phyloP scores from a whole-genome alignment of 2,888 invertebrate genomes.

The Folsomia candida region DNA sequence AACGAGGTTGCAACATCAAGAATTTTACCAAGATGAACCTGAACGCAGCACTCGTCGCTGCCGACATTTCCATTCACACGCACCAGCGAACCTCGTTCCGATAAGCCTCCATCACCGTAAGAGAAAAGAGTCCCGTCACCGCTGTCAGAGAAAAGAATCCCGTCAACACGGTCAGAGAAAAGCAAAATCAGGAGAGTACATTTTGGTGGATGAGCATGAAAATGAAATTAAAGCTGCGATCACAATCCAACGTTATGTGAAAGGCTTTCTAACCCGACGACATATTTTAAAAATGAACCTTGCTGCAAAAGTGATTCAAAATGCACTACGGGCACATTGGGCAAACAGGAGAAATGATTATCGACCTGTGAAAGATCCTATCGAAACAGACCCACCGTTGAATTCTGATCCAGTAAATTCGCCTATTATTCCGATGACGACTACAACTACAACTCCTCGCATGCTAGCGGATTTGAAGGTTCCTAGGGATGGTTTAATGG shows the following conservation, averaged over 20 bases:
- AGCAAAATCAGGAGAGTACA: background rate
- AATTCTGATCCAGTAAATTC: background rate
- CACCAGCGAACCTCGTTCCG: background rate
- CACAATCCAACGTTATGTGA: constrained; percentile 18
- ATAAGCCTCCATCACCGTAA: background rate
- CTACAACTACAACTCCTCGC: background rate
- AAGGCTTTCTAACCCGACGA: constrained; percentile 21
- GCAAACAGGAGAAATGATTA: background rate
- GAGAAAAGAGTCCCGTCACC: background rate
- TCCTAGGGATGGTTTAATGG: constrained; percentile 63
- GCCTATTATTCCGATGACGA: background rate
- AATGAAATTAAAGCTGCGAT: constrained; percentile 19
- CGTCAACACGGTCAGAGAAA: background rate
- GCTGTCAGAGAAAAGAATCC: background rate
- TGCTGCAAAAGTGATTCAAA: constrained; percentile 13
- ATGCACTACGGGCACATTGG: background rate
- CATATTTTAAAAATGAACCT: constrained; percentile 1
- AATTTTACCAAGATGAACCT: constrained; percentile 4
- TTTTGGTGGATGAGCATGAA: background rate
- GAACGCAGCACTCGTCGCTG: background rate
- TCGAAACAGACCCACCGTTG: background rate
- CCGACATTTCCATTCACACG: too few species aligned
- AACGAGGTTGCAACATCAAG: constrained; percentile 16
- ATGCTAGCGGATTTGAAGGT: constrained; percentile 56
- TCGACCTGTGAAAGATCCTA: background rate